These are phyloP conservation scores for Mohoua ochrocephala DNA, from an alignment of 2,113 vertebrate genomes.

Conservation along the genomic window DNA sequence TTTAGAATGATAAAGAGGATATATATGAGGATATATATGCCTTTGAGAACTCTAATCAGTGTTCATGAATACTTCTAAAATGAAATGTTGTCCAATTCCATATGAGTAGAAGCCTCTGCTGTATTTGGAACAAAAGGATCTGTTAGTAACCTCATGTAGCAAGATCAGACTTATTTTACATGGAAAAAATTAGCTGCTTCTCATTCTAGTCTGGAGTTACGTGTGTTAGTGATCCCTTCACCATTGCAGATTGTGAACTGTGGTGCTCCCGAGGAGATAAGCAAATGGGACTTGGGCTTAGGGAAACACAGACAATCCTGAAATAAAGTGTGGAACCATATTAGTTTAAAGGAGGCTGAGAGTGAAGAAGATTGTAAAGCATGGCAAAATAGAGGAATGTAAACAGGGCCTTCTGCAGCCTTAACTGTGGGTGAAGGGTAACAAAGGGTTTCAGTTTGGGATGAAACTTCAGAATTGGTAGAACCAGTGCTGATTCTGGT, in stretches of 20 bases:
- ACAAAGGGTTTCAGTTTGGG: neutral
- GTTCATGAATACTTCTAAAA: neutral
- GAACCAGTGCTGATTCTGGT: neutral
- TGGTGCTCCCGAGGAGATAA: neutral
- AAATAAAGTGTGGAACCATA: neutral
- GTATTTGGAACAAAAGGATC: neutral
- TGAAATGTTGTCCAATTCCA: neutral
- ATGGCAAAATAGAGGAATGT: neutral
- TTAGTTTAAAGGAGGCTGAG: neutral
- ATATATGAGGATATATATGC: neutral
- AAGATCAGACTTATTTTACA: neutral
- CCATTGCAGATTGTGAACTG: neutral
- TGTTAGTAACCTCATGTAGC: neutral
- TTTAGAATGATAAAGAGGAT: neutral
- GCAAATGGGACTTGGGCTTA: neutral
- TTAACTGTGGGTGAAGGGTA: neutral
- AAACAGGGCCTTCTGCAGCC: neutral
- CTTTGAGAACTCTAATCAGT: neutral
- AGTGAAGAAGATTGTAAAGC: neutral
- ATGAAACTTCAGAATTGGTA: neutral
- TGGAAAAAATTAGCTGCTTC: neutral
- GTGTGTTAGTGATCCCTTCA: neutral
- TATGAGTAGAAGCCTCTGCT: neutral
- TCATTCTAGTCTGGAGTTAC: neutral
- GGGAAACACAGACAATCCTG: neutral